Base-by-base conservation (phyloP, 2,888 invertebrate genomes). In the Acleris emargana region DNA sequence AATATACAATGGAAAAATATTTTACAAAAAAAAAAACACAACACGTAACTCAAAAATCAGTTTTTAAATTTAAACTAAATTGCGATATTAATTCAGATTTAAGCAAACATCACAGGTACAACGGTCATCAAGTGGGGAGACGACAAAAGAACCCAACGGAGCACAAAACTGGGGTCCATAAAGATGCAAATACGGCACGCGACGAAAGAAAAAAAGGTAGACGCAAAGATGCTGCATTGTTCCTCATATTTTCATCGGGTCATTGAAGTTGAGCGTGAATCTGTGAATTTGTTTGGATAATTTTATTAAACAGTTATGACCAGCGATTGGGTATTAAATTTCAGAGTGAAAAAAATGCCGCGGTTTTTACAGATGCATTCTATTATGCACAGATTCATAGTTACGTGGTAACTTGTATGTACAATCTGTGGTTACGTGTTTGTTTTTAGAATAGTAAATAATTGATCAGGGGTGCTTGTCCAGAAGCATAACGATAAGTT, bases 161-260 rank as follows among this genome's bases (percentile, higher is more conserved):
- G 20, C 20, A 38, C 50, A 49, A 38, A 25, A 13, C n/a, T n/a
- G 25, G 45, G 55, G 11, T 38, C 60, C 45, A 55, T 51, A 51
- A 17, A 53, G 55, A 66, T 61, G 66, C 51, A 61, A 61, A 57
- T 43, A 6, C 17, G 57, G 52, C 66, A 66, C 66, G 66, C 60
- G 66, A 22, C 66, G 5, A 16, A 32, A 54, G 25, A 66, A 66
- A 61, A 66, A 64, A 16, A 16, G 43, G 5, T 16, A 32, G 45
- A 43, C n/a, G 54, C 18, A 51, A 16, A 45, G 60, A 60, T 66
- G 60, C 57, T 57, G 60, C 25, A 51, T 57, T 55, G 54, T 51
- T 5, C n/a, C 49, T 49, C 32, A 57, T 47, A 50, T 18, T 64
- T 66, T 66, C 64, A 57, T 52, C 61, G 57, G 3, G 22, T 32